Conservation (phyloP, 2,113 vertebrate genomes). For the Himantopus leucocephalus region DNA sequence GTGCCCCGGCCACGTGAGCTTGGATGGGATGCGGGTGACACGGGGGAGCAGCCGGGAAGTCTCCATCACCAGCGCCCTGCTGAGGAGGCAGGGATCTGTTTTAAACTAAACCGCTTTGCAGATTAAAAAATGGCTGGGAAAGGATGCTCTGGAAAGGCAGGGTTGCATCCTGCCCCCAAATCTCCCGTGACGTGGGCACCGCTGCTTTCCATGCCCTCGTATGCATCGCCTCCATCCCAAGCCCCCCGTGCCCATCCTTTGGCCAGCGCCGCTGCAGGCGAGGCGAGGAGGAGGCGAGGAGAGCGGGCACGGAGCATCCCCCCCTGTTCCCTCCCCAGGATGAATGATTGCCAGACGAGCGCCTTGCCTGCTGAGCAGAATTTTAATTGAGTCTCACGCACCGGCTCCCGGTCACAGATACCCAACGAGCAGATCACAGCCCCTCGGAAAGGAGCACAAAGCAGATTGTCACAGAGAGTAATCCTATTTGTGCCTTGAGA, state of each 20-base stretch:
- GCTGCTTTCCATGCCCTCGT: background rate
- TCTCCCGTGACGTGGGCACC: fast-evolving
- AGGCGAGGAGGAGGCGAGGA: background rate
- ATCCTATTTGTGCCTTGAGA: conserved; percentile 50
- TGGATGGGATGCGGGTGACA: background rate
- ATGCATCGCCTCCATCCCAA: background rate
- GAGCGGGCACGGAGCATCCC: background rate
- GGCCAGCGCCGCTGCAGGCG: background rate
- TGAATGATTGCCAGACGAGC: background rate
- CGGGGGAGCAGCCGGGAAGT: fast-evolving
- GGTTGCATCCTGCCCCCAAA: background rate
- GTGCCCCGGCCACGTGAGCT: background rate
- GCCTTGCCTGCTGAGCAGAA: conserved; percentile 42
- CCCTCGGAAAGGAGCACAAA: conserved; percentile 39
- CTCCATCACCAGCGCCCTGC: background rate
- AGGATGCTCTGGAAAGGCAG: background rate
- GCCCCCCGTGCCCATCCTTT: background rate
- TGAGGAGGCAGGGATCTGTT: background rate
- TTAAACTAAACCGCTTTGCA: background rate
- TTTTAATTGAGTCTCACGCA: conserved; percentile 10
- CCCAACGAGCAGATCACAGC: conserved; percentile 33
- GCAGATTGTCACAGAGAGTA: conserved; percentile 47
- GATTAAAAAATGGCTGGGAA: background rate
- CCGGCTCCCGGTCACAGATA: background rate
- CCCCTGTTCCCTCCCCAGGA: background rate